phyloP scores from a whole-genome alignment of 2,113 vertebrate species.

The Falco punctatus region DNA sequence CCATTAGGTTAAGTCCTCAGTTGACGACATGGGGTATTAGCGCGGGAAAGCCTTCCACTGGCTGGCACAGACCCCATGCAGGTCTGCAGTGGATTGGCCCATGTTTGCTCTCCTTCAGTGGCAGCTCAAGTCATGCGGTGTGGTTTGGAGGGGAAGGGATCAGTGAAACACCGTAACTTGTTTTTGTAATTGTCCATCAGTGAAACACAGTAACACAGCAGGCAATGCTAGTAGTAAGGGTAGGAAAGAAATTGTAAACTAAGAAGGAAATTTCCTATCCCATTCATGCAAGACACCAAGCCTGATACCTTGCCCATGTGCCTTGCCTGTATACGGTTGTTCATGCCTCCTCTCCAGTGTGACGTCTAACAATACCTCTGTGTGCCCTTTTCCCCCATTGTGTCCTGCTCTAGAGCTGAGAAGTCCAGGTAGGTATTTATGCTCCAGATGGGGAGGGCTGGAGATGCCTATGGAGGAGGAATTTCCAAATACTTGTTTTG shows the following conservation, averaged over 20 bases:
- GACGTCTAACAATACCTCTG: not conserved
- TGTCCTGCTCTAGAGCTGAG: not conserved
- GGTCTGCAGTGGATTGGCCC: not conserved
- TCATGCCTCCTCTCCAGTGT: not conserved
- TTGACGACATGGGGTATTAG: not conserved
- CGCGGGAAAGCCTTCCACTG: rapidly evolving
- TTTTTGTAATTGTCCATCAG: too few species aligned
- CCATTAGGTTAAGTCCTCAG: not conserved
- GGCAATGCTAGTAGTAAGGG: not conserved
- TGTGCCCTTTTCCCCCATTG: not conserved
- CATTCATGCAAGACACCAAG: not conserved
- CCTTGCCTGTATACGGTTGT: not conserved
- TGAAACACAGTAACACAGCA: not conserved
- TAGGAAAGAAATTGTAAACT: not conserved
- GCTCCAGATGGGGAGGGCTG: not conserved
- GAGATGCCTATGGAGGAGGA: not conserved
- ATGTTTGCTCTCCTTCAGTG: not conserved
- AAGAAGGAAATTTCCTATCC: not conserved
- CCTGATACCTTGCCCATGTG: not conserved
- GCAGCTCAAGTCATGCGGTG: not conserved
- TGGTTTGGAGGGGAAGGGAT: not conserved
- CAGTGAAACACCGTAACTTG: not conserved
- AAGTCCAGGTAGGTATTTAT: not conserved
- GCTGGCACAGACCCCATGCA: not conserved
- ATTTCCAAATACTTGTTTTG: not conserved